Conservation (phyloP, 2,888 invertebrate genomes). For the Xestia ashworthii region DNA sequence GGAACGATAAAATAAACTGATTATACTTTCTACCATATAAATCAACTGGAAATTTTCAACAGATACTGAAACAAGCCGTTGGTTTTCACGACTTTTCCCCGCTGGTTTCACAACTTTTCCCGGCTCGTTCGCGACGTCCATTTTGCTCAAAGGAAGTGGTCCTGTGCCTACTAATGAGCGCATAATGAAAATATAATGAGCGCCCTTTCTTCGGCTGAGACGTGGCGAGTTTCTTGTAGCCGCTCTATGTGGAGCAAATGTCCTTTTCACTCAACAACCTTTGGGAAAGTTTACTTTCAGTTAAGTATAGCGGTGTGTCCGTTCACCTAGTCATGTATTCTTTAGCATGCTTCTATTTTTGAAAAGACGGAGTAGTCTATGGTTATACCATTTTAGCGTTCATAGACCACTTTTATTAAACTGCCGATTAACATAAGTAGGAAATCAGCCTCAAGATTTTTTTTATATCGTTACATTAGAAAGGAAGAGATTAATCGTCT, state of each 20-base stretch:
- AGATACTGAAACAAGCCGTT: conserved; percentile 2
- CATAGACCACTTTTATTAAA: neutral
- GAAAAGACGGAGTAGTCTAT: neutral
- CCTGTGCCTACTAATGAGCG: conserved; percentile 52
- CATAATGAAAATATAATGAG: conserved; percentile 62
- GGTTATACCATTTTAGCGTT: neutral
- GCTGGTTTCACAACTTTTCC: conserved; percentile 22
- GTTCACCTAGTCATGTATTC: neutral
- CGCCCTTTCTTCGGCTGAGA: conserved; percentile 45
- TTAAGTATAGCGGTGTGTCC: conserved; percentile 6
- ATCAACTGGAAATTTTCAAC: neutral
- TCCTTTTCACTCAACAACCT: conserved; percentile 44
- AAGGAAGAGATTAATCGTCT: conserved; percentile 3
- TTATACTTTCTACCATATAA: too few species aligned
- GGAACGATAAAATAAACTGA: too few species aligned
- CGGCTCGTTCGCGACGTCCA: conserved; percentile 27
- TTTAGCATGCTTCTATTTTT: neutral
- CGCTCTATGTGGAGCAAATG: conserved; percentile 50
- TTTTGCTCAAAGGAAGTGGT: conserved; percentile 53
- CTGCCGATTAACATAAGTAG: neutral
- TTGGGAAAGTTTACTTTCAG: conserved; percentile 33
- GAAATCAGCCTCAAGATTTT: conserved; percentile 9
- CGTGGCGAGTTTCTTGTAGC: conserved; percentile 45
- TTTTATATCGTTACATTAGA: conserved; percentile 6
- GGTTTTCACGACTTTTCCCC: conserved; percentile 23